Base-by-base conservation (phyloP, 2,888 invertebrate genomes). In the Drosophila mulleri region DNA sequence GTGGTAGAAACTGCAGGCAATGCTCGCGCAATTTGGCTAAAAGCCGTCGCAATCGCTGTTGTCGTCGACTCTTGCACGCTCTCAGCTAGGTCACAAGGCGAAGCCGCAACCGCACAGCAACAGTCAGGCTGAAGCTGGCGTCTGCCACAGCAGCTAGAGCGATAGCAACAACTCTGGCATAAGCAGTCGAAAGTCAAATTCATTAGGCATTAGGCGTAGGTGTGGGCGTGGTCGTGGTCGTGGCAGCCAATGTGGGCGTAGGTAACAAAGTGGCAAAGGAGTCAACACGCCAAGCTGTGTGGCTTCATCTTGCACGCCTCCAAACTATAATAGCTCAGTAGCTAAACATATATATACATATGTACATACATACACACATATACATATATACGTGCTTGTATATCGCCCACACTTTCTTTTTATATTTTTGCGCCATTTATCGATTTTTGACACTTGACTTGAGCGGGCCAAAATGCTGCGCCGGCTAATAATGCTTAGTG, bases 401-500 rank as follows among this genome's bases (percentile, higher is more conserved):
- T 53, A 26, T 26, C 16, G 6, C 9, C 6, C 35, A 18, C 35
- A 48, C 29, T 48, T 50, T 50, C 48, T 32, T 48, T 48, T 48
- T 48, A 48, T 32, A 48, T 67, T 69, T 74, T 68, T 62, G 23
- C 67, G 67, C 68, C 66, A 60, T 61, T 79, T 89, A 86, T 86
- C 83, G 86, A 86, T 86, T 86, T 86, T 86, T 73, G 81, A 78
- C 86, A 75, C 72, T 74, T 82, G 90, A 78, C 83, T 77, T 41
- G 68, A 59, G 62, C 61, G 56, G 48, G 52, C 56, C 47, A 48
- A 39, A 65, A 57, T 63, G 32, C 58, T 57, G 80, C 67, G 83
- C 89, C 89, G 84, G 84, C 84, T 84, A 84, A 84, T 84, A 87
- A 84, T 67, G 79, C 85, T 89, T 71, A 84, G 88, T 84, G 84